Evolutionary conservation across 1,140 invertebrate genomes (phyloP).

Genomic region (Diachasma alloeum): DNA sequence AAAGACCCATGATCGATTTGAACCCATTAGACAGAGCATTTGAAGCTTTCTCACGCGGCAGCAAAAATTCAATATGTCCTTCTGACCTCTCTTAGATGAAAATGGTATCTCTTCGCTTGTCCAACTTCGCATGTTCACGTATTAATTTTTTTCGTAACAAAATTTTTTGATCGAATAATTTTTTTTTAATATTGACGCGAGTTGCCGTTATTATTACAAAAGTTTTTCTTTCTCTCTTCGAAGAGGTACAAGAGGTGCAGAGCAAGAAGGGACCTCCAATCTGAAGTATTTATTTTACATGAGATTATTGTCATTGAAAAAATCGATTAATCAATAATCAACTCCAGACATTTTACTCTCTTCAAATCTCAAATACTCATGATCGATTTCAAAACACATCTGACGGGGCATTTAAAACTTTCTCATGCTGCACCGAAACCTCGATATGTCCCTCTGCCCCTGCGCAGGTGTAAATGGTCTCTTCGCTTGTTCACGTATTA

Average conservation of each 20-base stretch:
- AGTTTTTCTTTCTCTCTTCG: neutral
- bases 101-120: no score
- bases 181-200: neutral
- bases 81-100: no score
- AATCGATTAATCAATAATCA: no score
- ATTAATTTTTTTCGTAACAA: neutral
- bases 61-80: neutral
- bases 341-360: no score
- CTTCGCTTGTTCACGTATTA: no score
- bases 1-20: constrained; percentile 8
- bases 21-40: neutral
- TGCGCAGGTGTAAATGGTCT: no score
- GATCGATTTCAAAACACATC: constrained; percentile 18
- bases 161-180: neutral
- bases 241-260: neutral
- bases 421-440: neutral
- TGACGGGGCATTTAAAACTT: neutral
- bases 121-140: neutral
- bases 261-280: neutral
- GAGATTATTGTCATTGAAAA: no score
- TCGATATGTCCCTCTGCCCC: neutral
- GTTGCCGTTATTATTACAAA: neutral
- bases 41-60: constrained; percentile 6
- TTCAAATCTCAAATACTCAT: no score
- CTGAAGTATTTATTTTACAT: no score